Evolutionary conservation across 2,113 vertebrate species (phyloP), one percentile per base, ranked within the genome.

Genomic region (Rana temporaria): DNA sequence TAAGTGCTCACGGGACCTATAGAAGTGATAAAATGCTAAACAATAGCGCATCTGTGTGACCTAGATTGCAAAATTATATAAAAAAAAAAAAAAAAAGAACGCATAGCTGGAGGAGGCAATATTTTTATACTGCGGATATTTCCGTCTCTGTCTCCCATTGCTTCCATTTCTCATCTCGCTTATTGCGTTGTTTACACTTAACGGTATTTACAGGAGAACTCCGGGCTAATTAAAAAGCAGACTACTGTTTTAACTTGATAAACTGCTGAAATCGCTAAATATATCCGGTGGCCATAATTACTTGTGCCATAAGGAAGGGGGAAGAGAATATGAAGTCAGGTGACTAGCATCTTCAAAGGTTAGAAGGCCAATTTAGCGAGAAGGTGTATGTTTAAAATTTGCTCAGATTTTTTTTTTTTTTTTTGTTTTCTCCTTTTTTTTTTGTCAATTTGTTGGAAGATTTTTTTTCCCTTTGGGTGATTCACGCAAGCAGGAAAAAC

Each of bases 31-130:
- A 60, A 70, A 56, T n/a, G 18, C 30, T 16, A 60, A 68, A 79
- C 78, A 70, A 79, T 59, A 4, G 78, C n/a, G 64, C 66, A 69
- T 79, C 64, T 56, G 42, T 65, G 64, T 79, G 77, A 79, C 77
- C 77, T 68, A 79, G 26, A 79, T 79, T 57, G 17, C 26, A 69
- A 34, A 16, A 69, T 67, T 48, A 59, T 17, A 26, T 12, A 57
- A 34, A 57, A n/a, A n/a, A n/a, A 16, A 18, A 30, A 59, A 19
- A 55, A n/a, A 12, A 66, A 6, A 14, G 19, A 24, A 34, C 17
- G 30, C 30, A 38, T 59, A 53, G 52, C 11, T 16, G 7, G 42
- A 48, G 42, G 42, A 48, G 42, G 11, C 42, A 26, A 74, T 32
- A 55, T 24, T 38, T 64, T 74, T 59, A 74, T 74, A 74, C 57